These are phyloP conservation scores for Buceros bicornis DNA, from an alignment of 2,797 vertebrate genomes.

Conservation along the genomic window DNA sequence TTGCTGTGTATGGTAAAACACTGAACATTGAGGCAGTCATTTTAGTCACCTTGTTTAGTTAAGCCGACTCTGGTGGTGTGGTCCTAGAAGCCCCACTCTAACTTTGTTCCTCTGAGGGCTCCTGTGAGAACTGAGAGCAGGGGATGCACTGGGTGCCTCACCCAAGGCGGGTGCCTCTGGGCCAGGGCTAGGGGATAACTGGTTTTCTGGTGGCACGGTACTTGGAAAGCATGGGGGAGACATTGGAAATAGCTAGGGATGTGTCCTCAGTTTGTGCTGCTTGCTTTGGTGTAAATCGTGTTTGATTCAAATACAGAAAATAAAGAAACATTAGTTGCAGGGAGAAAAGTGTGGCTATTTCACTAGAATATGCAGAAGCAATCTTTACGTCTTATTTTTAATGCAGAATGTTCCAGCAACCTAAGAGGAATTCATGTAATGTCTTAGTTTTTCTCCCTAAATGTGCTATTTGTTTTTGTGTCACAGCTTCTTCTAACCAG, in stretches of 20 bases:
- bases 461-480: not conserved
- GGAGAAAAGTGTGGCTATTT: not conserved
- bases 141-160: not conserved
- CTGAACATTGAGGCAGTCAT: not conserved
- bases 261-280: not conserved
- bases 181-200: not conserved
- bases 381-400: not conserved
- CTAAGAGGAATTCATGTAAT: not conserved
- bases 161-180: not conserved
- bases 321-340: not conserved
- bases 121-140: too few species aligned
- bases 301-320: not conserved
- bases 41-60: not conserved
- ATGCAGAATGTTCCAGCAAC: not conserved
- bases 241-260: fast-evolving
- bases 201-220: not conserved
- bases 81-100: not conserved
- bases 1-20: not conserved
- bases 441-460: not conserved
- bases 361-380: not conserved
- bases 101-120: not conserved
- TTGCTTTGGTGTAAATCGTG: not conserved
- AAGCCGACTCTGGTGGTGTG: too few species aligned
- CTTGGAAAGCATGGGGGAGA: fast-evolving
- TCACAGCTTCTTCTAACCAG: not conserved